Conservation (phyloP, 23 tunicate species). For the Halocynthia aurantium region DNA sequence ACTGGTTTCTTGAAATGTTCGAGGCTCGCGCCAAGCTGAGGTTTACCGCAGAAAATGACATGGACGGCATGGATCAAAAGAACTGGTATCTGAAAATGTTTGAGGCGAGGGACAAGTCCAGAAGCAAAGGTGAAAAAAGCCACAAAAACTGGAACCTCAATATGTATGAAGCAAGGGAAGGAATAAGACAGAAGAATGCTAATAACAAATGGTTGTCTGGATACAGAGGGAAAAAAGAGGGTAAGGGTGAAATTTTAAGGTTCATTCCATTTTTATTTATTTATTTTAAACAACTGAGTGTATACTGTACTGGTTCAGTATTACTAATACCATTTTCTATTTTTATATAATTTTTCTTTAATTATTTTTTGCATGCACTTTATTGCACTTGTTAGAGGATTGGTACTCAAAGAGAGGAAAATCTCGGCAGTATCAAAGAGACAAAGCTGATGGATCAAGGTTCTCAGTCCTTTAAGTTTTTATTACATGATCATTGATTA, state of each 20-base stretch:
- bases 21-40: slow-evolving; percentile 20
- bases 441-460: slow-evolving; percentile 1
- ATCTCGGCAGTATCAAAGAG: background rate
- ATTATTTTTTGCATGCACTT: background rate
- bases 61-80: background rate
- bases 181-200: no score
- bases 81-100: slow-evolving; percentile 23
- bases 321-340: background rate
- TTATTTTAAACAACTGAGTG: background rate
- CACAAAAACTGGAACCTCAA: background rate
- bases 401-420: slow-evolving; percentile 2
- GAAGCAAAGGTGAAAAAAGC: background rate
- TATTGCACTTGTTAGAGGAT: background rate
- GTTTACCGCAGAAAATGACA: background rate
- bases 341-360: background rate
- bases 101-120: slow-evolving; percentile 1
- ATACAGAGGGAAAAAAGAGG: background rate
- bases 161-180: slow-evolving; percentile 11
- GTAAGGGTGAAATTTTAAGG: background rate
- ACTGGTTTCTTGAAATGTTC: slow-evolving; percentile 25
- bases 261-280: background rate
- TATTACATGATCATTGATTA: no score
- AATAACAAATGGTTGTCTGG: background rate
- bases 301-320: background rate
- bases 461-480: background rate